These are phyloP conservation scores for Tamandua tetradactyla DNA, from an alignment of 2,797 vertebrate genomes.

Conservation along the genomic window DNA sequence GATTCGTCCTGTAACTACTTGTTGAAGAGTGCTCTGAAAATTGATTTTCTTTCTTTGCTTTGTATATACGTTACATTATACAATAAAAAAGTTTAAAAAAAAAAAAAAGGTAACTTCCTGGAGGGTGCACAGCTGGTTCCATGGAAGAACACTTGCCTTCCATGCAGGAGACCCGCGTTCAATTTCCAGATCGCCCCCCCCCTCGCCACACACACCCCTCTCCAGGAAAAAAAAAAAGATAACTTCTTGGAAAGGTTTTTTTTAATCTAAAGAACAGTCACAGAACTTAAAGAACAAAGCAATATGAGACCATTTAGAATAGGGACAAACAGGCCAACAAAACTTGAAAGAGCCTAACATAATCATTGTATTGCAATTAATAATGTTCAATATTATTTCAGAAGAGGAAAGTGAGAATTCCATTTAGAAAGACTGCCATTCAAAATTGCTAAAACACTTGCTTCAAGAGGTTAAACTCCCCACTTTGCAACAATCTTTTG, in stretches of 20 bases:
- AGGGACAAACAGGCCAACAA: background rate
- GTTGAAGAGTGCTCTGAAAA: too few species aligned
- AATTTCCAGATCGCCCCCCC: too few species aligned
- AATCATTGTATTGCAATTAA: background rate
- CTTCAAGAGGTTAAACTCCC: background rate
- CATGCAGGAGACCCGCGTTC: too few species aligned
- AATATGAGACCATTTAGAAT: background rate
- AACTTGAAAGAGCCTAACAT: background rate
- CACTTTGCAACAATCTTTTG: background rate
- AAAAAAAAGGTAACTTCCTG: too few species aligned
- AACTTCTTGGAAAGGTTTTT: background rate
- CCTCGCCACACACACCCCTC: too few species aligned
- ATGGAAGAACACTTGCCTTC: too few species aligned
- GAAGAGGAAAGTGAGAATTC: conserved; percentile 27
- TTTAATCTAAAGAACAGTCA: background rate
- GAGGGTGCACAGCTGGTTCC: too few species aligned
- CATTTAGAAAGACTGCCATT: conserved; percentile 22
- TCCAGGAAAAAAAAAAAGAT: background rate
- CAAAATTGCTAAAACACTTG: conserved; percentile 31
- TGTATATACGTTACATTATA: too few species aligned
- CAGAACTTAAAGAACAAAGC: conserved; percentile 42
- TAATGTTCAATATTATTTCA: background rate
- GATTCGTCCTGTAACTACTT: too few species aligned
- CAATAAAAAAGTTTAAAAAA: too few species aligned
- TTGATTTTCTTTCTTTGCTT: too few species aligned